These are phyloP conservation scores for Aptenodytes patagonicus DNA, from an alignment of 2,113 vertebrate species.

Conservation along the genomic window DNA sequence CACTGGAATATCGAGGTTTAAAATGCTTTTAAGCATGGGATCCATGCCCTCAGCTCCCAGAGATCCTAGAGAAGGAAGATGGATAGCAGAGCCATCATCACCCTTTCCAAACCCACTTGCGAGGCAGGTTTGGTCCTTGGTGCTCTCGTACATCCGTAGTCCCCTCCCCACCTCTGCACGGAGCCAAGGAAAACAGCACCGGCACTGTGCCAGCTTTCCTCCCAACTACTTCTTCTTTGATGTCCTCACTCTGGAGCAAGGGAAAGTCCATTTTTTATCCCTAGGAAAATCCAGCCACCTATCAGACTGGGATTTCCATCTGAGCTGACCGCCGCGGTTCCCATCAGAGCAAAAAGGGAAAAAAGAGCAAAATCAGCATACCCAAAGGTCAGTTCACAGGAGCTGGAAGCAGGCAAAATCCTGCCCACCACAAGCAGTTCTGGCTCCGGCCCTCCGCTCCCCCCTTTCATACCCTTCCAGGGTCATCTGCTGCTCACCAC, in stretches of 20 bases:
- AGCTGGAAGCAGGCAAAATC: neutral
- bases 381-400: neutral
- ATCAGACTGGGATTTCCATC: neutral
- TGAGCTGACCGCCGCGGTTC: fast-evolving
- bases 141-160: fast-evolving
- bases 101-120: neutral
- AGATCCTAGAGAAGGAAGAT: neutral
- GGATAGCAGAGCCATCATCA: fast-evolving
- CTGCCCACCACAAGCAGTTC: neutral
- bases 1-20: neutral
- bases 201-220: neutral
- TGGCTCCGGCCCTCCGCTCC: neutral
- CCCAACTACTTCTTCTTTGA: no score
- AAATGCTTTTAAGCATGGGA: neutral
- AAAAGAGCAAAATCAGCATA: neutral
- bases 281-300: neutral
- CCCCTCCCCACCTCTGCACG: fast-evolving
- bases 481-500: neutral
- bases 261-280: neutral
- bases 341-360: neutral
- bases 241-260: neutral
- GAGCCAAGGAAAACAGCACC: neutral
- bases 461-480: neutral
- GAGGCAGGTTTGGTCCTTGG: neutral
- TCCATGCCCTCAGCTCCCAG: neutral